Base-by-base conservation (phyloP, 92 coral and sea anemone genomes). In the Phenganax stokvisi region DNA sequence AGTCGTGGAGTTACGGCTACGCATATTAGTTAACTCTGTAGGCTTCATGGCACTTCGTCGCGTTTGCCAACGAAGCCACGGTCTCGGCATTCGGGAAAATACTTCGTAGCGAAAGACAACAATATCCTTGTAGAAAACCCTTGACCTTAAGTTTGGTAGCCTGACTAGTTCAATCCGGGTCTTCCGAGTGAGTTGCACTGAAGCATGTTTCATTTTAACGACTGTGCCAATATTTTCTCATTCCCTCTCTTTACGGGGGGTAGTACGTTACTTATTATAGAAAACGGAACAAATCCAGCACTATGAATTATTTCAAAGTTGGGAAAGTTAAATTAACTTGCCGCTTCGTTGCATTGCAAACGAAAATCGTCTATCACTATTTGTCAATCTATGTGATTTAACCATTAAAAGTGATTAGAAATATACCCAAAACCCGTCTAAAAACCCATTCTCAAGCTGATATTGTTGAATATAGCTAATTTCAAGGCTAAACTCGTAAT, bases 1-100 rank as follows among this genome's bases (percentile, higher is more conserved):
- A 56, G 63, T 79, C 51, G 74, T 9, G 15, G 83, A 74, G 54
- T 79, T 79, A 53, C 65, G 27, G 37, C 83, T 62, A 28, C 83
- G 83, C 8, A 63, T 51, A 3, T 63, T 79, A 29, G 83, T 79
- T 28, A 79, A 54, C 27, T 79, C 83, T 27, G 61, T 79, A 15
- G 77, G 77, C 74, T 20, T 20, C 25, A 27, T 79, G 10, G 3
- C 54, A 11, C 60, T 8, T 13, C 59, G n/a, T 8, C 60, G 83
- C 15, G 72, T 2, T 54, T 64, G 57, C 12, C 61, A 73, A 60
- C 63, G 73, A 53, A 79, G 74, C 83, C 83, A 79, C 12, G 60
- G 16, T 79, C 51, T 44, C 2, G 83, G 74, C 83, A 79, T 79
- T 52, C 71, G 70, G 16, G 27, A 27, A 16, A 12, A 20, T 20